Conservation (phyloP, 2,797 vertebrate species). For the Fratercula arctica region DNA sequence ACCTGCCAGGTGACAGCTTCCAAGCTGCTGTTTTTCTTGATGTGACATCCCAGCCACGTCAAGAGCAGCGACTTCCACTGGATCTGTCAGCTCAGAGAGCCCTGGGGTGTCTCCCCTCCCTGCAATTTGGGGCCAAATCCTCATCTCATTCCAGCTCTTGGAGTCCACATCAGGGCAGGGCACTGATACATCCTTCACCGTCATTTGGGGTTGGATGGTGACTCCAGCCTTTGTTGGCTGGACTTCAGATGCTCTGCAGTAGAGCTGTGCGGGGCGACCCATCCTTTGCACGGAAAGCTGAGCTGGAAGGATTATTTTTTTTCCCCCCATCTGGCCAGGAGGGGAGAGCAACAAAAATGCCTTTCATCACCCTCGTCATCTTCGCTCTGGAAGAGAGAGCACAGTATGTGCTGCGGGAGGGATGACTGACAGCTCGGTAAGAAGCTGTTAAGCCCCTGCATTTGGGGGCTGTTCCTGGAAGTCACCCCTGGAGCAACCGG, state of each 20-base stretch:
- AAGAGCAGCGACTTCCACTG: not conserved
- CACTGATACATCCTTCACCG: not conserved
- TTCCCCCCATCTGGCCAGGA: not conserved
- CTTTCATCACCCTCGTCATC: slow-evolving; percentile 33
- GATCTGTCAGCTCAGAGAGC: not conserved
- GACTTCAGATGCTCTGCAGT: not conserved
- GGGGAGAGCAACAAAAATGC: not conserved
- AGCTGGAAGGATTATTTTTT: not conserved
- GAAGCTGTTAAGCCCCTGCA: not conserved
- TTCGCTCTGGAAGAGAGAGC: not conserved
- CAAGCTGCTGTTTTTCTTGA: not conserved
- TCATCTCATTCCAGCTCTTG: not conserved
- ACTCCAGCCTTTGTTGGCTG: not conserved
- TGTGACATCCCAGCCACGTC: not conserved
- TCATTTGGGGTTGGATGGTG: not conserved
- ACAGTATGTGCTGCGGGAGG: not conserved
- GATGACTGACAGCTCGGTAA: not conserved
- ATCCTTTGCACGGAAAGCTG: not conserved
- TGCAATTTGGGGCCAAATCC: not conserved
- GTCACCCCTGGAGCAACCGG: not conserved
- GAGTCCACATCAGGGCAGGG: not conserved
- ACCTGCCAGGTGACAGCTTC: not conserved
- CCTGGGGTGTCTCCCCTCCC: not conserved
- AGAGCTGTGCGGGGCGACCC: not conserved
- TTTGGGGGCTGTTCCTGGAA: slow-evolving; percentile 12